Base-by-base conservation (phyloP, 2,888 invertebrate species). In the Acleris emargana region DNA sequence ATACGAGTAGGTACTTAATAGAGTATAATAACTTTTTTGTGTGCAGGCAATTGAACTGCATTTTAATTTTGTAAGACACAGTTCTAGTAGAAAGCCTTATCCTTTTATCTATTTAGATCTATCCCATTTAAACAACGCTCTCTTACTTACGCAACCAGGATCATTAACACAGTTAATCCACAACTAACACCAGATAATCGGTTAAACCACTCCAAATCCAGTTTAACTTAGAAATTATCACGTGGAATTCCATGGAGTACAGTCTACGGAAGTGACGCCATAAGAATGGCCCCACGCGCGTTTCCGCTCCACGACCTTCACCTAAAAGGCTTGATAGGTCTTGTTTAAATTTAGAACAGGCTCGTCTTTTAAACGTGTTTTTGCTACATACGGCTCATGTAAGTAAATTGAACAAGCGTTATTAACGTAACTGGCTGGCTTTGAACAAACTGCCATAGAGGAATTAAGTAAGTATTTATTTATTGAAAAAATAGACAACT, bases 201-300 rank as follows among this genome's bases (percentile, higher is more conserved):
- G 75, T 77, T 72, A 69, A 77, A 75, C 73, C 74, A 76, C 76
- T 73, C 72, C 76, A 76, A 77, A 76, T 78, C 78, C 72, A 77
- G 83, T 84, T 83, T 83, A 78, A 80, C 73, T 72, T 77, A 72
- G 77, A 67, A 78, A 77, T 84, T 87, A 86, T 83, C 85, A 77
- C 74, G 70, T 78, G 68, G 76, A 77, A 84, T 82, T 74, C 78
- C 77, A 45, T 55, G 38, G 42, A 51, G 45, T 49, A 45, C 79
- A 78, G 78, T 82, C 82, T 76, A 81, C 78, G 90, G 89, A 90
- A 84, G 75, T 89, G 87, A 89, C 88, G 88, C 89, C 86, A 88
- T 60, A 52, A 55, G 67, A 58, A 61, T 73, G 79, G 80, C 86
- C 83, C 78, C 80, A 79, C 78, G 78, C 75, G 77, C 77, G 79